Base-by-base conservation (phyloP, 2,113 vertebrate genomes). In the Eolophus roseicapilla region DNA sequence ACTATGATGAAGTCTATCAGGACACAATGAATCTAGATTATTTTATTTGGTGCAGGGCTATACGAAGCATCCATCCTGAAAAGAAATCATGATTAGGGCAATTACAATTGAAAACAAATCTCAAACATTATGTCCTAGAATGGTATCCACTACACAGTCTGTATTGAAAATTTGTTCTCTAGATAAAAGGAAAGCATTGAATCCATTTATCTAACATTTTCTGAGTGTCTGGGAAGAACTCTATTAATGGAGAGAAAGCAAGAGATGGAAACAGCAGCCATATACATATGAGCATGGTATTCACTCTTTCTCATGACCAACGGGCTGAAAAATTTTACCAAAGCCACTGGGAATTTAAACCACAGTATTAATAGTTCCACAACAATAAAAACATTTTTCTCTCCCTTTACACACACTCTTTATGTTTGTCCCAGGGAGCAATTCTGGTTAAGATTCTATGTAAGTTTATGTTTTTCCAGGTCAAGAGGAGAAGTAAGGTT, bases 171-270 rank as follows among this genome's bases (percentile, higher is more conserved):
- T 74, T 77, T 70, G 13, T 43, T 47, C 76, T 79, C 73, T 14
- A 7, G 64, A 81, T 85, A 94, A 90, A 93, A 84, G 60, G 18
- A 90, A 81, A 90, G 35, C 64, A 18, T 15, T 63, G 60, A 74
- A 68, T 44, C 43, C 37, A 77, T 93, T 96, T 90, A 83, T 93
- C 82, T 71, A 63, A 82, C 43, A 55, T 75, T 92, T 95, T 90
- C 60, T 74, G 71, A 55, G 68, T 75, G 87, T 53, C 75, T 90
- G 78, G 37, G 46, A 91, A 73, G 59, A 86, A 62, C 49, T 65
- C 55, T 80, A n/a, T 68, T 86, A 90, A 93, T 33, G 79, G 55
- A 85, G 37, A 24, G 63, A 27, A 80, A 33, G 67, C 17, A 65
- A 77, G 50, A 93, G 31, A 23, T 35, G 55, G 71, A 77, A 86